phyloP scores from a whole-genome alignment of 2,888 invertebrate species.

The Liopterus haemorrhoidalis region DNA sequence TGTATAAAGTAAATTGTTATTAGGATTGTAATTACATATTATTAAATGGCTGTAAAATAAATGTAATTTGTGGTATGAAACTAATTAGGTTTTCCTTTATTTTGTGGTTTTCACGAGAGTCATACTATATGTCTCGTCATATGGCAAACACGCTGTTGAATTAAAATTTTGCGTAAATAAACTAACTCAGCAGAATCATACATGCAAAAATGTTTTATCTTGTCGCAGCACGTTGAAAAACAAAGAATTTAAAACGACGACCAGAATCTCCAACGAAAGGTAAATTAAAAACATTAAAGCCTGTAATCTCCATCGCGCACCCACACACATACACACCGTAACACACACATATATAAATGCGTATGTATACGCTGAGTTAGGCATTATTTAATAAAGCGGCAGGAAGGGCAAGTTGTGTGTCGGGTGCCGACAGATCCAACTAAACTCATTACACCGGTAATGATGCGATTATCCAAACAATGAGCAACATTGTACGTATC shows the following conservation, averaged over 20 bases:
- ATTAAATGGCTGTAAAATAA: too few species aligned
- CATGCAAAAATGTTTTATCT: too few species aligned
- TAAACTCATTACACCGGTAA: conserved; percentile 23
- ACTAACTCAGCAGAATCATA: neutral
- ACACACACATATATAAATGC: neutral
- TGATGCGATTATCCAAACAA: conserved; percentile 22
- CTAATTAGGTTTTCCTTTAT: neutral
- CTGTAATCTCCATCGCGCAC: too few species aligned
- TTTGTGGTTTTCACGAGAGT: neutral
- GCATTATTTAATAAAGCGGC: conserved; percentile 19
- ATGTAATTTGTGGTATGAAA: too few species aligned
- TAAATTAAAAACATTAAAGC: conserved; percentile 15
- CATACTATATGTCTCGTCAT: neutral
- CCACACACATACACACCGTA: too few species aligned
- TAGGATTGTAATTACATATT: too few species aligned
- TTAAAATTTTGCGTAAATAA: neutral
- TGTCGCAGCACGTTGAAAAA: too few species aligned
- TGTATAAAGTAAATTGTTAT: too few species aligned
- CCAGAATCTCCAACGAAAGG: neutral
- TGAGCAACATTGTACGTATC: conserved; percentile 21
- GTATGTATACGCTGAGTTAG: neutral
- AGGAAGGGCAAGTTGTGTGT: neutral
- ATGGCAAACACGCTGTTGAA: neutral
- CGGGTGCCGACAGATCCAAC: conserved; percentile 5
- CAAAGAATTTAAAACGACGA: neutral